Base-by-base conservation (phyloP, 2,113 vertebrate genomes). In the Cryptoleucopteryx plumbea region DNA sequence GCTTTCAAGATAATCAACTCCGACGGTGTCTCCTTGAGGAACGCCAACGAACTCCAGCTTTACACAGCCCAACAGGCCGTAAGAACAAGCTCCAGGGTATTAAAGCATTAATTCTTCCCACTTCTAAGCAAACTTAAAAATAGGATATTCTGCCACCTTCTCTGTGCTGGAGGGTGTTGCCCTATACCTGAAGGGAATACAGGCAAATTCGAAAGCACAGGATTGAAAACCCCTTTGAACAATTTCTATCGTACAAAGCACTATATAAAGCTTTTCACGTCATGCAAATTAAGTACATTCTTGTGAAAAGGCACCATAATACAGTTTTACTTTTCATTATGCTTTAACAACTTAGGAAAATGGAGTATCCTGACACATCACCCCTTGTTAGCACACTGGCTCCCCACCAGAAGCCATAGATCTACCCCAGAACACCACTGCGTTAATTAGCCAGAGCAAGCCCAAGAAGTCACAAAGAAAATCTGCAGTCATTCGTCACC, bases 61-160 rank as follows among this genome's bases (percentile, higher is more conserved):
- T 22, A 6, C 10, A 7, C 52, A 43, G 65, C 45, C 42, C 32
- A 27, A 27, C 22, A 4, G 0, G 0, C 34, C 55, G 32, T 0
- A 20, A 61, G 74, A 71, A 61, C 42, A 40, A 29, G 74, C 81
- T n/a, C 10, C 48, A 22, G 59, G 63, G 15, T 23, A 48, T n/a
- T 16, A 61, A 73, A 61, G 45, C 59, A 38, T 34, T 4, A 6
- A 47, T 65, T 81, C 65, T 2, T 55, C 62, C 63, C 47, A 17
- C 6, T 77, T 75, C 32, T 18, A 42, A 47, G 32, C 47, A 27
- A 59, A 63, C 32, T 75, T 71, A 68, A 72, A 52, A 68, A 25
- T 31, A 34, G 43, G 78, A 27, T 81, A 29, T 85, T 42, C 40
- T 34, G 61, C 45, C 47, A 31, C 53, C 22, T 77, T 55, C 62